These are phyloP conservation scores for Acanthisitta chloris DNA, from an alignment of 2,113 vertebrate genomes.

Conservation along the genomic window DNA sequence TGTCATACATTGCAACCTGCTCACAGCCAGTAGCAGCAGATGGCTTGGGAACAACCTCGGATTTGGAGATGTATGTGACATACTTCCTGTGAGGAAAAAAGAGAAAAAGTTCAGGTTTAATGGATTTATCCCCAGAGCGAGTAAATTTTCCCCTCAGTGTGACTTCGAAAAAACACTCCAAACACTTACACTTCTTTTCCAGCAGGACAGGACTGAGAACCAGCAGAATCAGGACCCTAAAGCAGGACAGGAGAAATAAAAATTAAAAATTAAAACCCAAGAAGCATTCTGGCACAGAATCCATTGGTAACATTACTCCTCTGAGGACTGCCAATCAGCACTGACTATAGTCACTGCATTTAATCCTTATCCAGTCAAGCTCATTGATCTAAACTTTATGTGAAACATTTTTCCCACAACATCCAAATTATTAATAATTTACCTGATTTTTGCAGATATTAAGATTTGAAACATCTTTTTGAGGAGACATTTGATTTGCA, in stretches of 20 bases:
- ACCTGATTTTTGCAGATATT: constrained; percentile 23
- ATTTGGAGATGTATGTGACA: constrained; percentile 21
- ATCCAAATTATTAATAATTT: not conserved
- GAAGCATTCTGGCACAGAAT: not conserved
- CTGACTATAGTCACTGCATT: not conserved
- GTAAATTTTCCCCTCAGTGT: not conserved
- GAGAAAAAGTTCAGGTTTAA: not conserved
- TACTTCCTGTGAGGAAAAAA: not conserved
- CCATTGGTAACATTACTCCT: too few species aligned
- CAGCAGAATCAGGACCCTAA: not conserved
- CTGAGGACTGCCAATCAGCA: not conserved
- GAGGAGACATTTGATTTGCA: constrained; percentile 36
- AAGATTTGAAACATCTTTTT: not conserved
- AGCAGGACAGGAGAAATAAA: not conserved
- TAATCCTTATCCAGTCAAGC: not conserved
- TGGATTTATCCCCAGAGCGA: fast-evolving
- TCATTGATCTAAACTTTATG: not conserved
- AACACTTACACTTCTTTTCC: constrained; percentile 22
- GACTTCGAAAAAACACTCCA: not conserved
- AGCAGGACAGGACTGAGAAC: not conserved
- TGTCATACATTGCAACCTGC: constrained; percentile 35
- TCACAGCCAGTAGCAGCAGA: not conserved
- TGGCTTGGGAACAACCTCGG: not conserved
- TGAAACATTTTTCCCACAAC: not conserved
- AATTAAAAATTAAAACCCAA: not conserved